A percentile compares a stretch with the other conserved stretches of the same genome.
Evolutionary conservation across 2,888 invertebrate genomes (phyloP).

Genomic region (Harpalus rufipes): DNA sequence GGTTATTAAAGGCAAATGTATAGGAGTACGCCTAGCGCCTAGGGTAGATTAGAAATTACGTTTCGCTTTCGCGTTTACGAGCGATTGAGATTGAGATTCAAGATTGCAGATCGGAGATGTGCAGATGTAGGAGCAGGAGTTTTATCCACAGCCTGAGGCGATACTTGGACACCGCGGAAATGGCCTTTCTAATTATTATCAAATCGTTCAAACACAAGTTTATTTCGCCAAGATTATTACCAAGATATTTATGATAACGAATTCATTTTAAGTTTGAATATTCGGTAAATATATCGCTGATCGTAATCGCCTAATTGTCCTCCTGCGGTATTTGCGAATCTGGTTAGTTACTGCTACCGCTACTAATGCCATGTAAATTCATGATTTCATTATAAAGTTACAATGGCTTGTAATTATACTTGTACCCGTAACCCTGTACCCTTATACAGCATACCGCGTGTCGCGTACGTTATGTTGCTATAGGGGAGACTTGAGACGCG

Average conservation of each 20-base stretch:
- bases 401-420: conserved; percentile 42
- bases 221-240: conserved; percentile 52
- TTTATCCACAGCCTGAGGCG: background rate
- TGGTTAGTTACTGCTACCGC: conserved; percentile 28
- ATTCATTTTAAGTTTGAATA: conserved; percentile 36
- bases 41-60: background rate
- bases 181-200: conserved; percentile 34
- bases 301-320: conserved; percentile 36
- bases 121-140: background rate
- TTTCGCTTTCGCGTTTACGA: background rate
- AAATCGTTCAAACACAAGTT: conserved; percentile 33
- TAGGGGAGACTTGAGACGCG: background rate
- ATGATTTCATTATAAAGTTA: conserved; percentile 51
- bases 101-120: background rate
- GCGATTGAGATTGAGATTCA: too few relatives aligned
- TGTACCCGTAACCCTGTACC: conserved; percentile 10
- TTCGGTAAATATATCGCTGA: conserved; percentile 51
- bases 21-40: too few relatives aligned
- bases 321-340: conserved; percentile 43
- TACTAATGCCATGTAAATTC: conserved; percentile 38
- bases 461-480: too few relatives aligned
- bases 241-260: conserved; percentile 52
- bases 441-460: background rate
- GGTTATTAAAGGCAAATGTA: background rate
- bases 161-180: conserved; percentile 44